Percentiles rank a stretch among this genome's conserved stretches.
These are phyloP conservation scores for Tapirus terrestris DNA, from an alignment of 2,113 vertebrate genomes.

Conservation along the genomic window DNA sequence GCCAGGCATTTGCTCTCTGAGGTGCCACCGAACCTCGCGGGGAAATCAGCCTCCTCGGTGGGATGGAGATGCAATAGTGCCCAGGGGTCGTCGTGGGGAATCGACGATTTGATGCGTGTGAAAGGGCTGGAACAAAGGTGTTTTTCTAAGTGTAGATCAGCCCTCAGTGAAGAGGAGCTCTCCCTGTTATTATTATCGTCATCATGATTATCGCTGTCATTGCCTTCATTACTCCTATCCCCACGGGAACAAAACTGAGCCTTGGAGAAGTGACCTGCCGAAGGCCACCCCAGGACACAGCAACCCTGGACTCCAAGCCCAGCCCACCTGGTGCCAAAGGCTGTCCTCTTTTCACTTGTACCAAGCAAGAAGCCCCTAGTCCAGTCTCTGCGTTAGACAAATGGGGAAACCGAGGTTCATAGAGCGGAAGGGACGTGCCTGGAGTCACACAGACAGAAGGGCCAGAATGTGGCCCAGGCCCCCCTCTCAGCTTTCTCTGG, in stretches of 20 bases:
- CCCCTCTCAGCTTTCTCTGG: background rate
- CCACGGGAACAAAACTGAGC: background rate
- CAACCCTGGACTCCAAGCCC: background rate
- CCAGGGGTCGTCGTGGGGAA: background rate
- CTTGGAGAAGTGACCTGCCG: background rate
- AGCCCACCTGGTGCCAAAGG: background rate
- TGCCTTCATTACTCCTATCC: background rate
- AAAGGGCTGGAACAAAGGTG: background rate
- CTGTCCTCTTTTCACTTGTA: background rate
- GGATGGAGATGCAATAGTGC: accelerated
- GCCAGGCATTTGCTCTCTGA: background rate
- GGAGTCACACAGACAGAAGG: background rate
- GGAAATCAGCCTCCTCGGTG: background rate
- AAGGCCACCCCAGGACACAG: background rate
- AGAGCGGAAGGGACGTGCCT: background rate
- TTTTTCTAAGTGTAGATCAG: background rate
- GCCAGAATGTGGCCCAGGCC: background rate
- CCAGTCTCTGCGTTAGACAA: background rate
- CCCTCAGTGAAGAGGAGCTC: background rate
- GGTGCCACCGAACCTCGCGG: background rate
- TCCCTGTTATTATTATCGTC: background rate
- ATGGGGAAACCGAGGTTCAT: background rate
- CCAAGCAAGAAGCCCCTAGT: background rate
- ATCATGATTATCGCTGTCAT: background rate
- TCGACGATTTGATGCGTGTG: background rate